phyloP scores from a whole-genome alignment of 2,888 invertebrate genomes.

The Noctuana brunneofusca region DNA sequence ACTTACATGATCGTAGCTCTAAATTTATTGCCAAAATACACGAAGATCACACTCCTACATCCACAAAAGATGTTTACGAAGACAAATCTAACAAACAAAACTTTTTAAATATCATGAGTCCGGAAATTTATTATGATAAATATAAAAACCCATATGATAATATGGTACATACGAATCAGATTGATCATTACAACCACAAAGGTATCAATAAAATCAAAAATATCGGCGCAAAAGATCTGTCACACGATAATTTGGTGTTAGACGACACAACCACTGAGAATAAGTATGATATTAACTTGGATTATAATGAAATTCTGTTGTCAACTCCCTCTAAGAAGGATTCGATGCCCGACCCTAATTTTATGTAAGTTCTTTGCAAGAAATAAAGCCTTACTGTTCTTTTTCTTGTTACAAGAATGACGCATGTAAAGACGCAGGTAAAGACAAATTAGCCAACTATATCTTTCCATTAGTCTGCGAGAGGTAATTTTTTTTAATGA shows the following conservation, averaged over 20 bases:
- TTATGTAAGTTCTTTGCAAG: constrained; percentile 3
- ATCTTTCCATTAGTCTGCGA: too few species aligned
- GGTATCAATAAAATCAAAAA: constrained; percentile 1
- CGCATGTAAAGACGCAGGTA: too few species aligned
- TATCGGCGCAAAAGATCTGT: not conserved
- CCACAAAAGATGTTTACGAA: not conserved
- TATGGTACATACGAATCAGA: not conserved
- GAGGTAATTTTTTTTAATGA: too few species aligned
- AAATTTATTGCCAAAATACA: constrained; percentile 21
- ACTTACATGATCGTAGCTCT: constrained; percentile 3
- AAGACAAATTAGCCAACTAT: too few species aligned
- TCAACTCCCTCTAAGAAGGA: not conserved
- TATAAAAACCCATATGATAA: not conserved
- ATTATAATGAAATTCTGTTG: constrained; percentile 16
- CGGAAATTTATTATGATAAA: not conserved
- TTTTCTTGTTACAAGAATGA: too few species aligned
- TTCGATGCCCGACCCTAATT: not conserved
- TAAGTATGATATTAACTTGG: constrained; percentile 19
- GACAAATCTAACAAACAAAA: not conserved
- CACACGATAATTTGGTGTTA: constrained; percentile 1
- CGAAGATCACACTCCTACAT: not conserved
- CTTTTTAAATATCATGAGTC: not conserved
- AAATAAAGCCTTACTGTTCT: too few species aligned
- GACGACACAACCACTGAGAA: constrained; percentile 17
- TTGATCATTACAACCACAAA: not conserved